Percentiles rank a stretch among this genome's conserved stretches.
Conservation (phyloP, 1,140 invertebrate species). For the Oncopodura yosiiana region DNA sequence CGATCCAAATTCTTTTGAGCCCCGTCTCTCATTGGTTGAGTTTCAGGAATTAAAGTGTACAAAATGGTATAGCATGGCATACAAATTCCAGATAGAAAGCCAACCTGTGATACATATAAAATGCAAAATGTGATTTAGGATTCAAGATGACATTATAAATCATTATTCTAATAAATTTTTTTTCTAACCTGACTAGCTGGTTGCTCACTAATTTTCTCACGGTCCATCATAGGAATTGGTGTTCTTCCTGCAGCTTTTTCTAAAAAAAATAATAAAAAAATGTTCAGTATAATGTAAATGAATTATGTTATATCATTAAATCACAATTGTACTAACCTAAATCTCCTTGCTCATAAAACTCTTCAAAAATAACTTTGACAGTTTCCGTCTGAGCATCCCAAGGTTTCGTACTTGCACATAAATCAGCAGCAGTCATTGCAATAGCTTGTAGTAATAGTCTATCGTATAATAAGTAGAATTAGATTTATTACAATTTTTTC, state of each 20-base stretch:
- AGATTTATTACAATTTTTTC: background rate
- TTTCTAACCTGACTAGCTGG: slow-evolving; percentile 56
- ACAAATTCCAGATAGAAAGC: slow-evolving; percentile 68
- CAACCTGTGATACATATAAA: slow-evolving; percentile 47
- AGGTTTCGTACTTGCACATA: slow-evolving; percentile 70
- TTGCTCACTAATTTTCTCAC: slow-evolving; percentile 58
- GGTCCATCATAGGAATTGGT: slow-evolving; percentile 60
- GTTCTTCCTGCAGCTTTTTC: slow-evolving; percentile 29
- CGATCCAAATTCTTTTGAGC: slow-evolving; percentile 47
- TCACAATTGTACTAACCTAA: background rate
- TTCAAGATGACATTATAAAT: background rate
- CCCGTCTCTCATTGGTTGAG: slow-evolving; percentile 57
- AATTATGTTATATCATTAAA: background rate
- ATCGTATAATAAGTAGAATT: too few species aligned
- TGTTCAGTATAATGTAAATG: background rate
- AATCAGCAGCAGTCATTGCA: slow-evolving; percentile 69
- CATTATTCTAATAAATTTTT: background rate
- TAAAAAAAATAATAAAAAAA: background rate
- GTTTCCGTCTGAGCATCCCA: slow-evolving; percentile 74
- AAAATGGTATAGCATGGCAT: slow-evolving; percentile 67
- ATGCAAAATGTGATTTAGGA: background rate
- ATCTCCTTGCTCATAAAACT: slow-evolving; percentile 66
- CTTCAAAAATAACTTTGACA: slow-evolving; percentile 71
- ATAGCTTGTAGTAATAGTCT: slow-evolving; percentile 58
- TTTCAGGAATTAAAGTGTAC: slow-evolving; percentile 56